Evolutionary conservation across 2,888 invertebrate genomes (phyloP), one percentile per base, ranked within the genome.

Genomic region (Allygus modestus): DNA sequence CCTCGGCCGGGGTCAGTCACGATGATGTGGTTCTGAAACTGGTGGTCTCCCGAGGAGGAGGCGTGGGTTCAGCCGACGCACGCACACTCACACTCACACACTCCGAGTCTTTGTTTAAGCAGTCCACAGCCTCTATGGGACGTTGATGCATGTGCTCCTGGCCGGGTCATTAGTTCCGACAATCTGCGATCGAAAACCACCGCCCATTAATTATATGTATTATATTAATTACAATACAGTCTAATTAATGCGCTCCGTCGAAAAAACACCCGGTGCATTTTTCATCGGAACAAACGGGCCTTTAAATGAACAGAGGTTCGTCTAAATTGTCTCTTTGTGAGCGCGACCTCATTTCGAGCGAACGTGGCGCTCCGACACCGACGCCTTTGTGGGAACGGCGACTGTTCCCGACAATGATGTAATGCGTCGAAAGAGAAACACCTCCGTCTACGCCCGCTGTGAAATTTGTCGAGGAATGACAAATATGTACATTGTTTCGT

Each of bases 161-260:
- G 46, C 75, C 15, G 5, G 7, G n/a, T 79, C 79, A 79, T 79
- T 79, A 79, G 79, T 79, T n/a, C 54, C 23, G 46, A 58, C 79
- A 79, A 79, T 79, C 79, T 79, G 26, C 58, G 75, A 77, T 77
- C 75, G 71, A 41, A 58, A 73, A 73, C 73, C 41, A 1, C 43
- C 79, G 37, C 58, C 37, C 58, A 79, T 79, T 79, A 54, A 79
- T 79, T 79, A 58, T 58, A 20, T 58, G 58, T 37, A 58, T 79
- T 58, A 58, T 79, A 77, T 79, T 79, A 79, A 79, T 79, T 79
- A 79, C 58, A 79, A 79, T 79, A 37, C 28, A 1, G 7, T 28
- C 58, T 54, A 79, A 79, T 79, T 79, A 79, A 79, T 79, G 54
- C 33, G 31, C 37, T 12, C 33, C 28, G 26, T 31, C 46, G 54